phyloP scores from a whole-genome alignment of 2,888 invertebrate genomes.

The Chromoteleia sp. region DNA sequence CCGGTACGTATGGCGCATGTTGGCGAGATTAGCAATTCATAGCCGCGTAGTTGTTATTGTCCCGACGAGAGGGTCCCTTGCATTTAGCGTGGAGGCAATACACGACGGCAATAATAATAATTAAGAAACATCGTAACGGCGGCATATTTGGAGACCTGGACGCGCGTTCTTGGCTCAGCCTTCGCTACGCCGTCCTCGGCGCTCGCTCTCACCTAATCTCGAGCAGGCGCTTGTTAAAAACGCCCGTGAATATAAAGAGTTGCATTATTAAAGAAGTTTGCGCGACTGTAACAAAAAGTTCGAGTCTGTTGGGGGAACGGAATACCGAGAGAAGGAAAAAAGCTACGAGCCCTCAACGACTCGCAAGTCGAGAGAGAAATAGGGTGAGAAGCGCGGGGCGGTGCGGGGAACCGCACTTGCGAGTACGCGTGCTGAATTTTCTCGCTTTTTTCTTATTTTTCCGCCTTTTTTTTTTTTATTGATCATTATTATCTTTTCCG shows the following conservation, averaged over 20 bases:
- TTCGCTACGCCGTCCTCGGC: conserved; percentile 53
- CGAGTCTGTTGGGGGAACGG: conserved; percentile 68
- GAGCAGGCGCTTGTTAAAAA: conserved; percentile 83
- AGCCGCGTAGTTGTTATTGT: conserved; percentile 82
- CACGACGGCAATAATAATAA: conserved; percentile 84
- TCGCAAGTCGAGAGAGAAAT: conserved; percentile 66
- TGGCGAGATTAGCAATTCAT: conserved; percentile 84
- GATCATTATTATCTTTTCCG: conserved; percentile 41
- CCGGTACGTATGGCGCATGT: conserved; percentile 71
- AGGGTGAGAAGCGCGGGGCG: conserved; percentile 67
- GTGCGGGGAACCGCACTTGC: conserved; percentile 58
- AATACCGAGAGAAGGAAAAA: conserved; percentile 70
- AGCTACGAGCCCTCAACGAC: conserved; percentile 71
- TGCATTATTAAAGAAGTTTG: conserved; percentile 85
- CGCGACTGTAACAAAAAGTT: conserved; percentile 84
- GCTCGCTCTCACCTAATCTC: conserved; percentile 81
- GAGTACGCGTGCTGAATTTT: conserved; percentile 66
- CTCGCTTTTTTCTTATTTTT: conserved; percentile 32
- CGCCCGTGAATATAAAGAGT: conserved; percentile 85
- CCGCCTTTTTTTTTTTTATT: conserved; percentile 21
- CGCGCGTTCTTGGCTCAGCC: conserved; percentile 66
- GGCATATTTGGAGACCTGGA: conserved; percentile 79
- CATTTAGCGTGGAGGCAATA: conserved; percentile 80
- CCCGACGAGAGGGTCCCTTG: conserved; percentile 75
- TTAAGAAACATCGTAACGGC: conserved; percentile 84